These are phyloP conservation scores for Halcyon chelicuti DNA, from an alignment of 2,797 vertebrate species.

Conservation along the genomic window DNA sequence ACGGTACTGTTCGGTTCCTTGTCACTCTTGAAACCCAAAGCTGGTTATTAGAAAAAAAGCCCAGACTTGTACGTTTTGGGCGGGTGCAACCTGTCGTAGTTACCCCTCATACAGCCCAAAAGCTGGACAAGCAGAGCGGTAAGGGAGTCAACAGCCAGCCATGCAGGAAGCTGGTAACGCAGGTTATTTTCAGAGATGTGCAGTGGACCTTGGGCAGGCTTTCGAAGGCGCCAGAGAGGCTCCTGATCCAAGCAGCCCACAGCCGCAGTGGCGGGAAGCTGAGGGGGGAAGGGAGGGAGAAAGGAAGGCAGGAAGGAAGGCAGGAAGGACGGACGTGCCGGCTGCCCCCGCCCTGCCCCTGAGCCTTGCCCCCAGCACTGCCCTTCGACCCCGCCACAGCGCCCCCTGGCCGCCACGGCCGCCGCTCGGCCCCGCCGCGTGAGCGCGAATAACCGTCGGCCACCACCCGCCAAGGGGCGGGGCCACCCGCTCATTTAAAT, in stretches of 20 bases:
- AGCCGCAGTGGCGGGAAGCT: background rate
- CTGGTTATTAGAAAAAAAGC: background rate
- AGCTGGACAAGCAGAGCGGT: accelerated
- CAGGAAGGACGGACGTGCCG: no score
- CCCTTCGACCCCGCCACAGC: background rate
- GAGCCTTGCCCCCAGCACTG: background rate
- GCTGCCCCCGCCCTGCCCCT: background rate
- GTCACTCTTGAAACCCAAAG: background rate
- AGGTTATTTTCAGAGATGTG: no score
- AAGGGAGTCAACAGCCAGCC: accelerated
- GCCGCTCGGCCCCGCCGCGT: background rate
- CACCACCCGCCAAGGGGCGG: conserved; percentile 50
- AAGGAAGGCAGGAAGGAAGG: accelerated
- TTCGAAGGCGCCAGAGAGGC: background rate
- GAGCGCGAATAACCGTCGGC: background rate
- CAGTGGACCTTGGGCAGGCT: background rate
- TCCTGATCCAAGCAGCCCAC: accelerated
- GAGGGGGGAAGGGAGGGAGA: background rate
- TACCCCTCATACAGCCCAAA: accelerated
- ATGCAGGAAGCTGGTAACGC: accelerated
- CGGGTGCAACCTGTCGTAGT: no score
- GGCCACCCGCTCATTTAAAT: conserved; percentile 75
- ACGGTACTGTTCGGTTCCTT: accelerated
- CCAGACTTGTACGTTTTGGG: no score
- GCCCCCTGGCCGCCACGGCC: background rate